Percentiles rank a stretch among this genome's conserved stretches.
Evolutionary conservation across 1,140 invertebrate species (phyloP).

Genomic region (Aphaenogaster floridana): DNA sequence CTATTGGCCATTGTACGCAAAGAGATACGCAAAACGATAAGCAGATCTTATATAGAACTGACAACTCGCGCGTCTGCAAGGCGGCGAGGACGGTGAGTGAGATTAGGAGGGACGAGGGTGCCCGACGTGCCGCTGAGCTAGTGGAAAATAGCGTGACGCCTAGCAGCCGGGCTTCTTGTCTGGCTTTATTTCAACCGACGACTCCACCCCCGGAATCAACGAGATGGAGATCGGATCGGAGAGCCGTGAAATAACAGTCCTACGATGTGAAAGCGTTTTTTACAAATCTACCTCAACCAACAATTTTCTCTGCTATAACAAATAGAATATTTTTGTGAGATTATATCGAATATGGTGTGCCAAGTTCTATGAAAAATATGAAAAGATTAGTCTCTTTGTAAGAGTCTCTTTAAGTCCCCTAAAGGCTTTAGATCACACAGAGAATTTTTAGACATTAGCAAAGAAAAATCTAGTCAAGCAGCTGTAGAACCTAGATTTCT

Average conservation of each 20-base stretch:
- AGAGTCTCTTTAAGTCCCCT: background rate
- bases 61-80: constrained; percentile 24
- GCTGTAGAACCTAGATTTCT: background rate
- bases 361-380: background rate
- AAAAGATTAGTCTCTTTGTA: background rate
- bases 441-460: background rate
- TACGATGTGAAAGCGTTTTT: constrained; percentile 32
- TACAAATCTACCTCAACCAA: constrained; percentile 7
- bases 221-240: constrained; percentile 49
- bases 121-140: constrained; percentile 69
- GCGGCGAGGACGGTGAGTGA: constrained; percentile 6
- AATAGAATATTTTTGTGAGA: constrained; percentile 41
- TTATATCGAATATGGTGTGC: background rate
- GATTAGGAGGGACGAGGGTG: constrained; percentile 64
- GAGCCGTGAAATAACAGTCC: constrained; percentile 52
- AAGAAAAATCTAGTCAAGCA: background rate
- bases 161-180: constrained; percentile 35
- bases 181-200: constrained; percentile 61
- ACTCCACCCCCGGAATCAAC: constrained; percentile 46
- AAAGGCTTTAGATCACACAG: background rate
- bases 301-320: constrained; percentile 29
- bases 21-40: constrained; percentile 53
- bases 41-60: constrained; percentile 46
- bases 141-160: constrained; percentile 76
- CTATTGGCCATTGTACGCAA: constrained; percentile 57